A percentile compares a stretch with the other conserved stretches of the same genome.
Conservation (phyloP, 2,888 invertebrate genomes). For the Tipula unca region DNA sequence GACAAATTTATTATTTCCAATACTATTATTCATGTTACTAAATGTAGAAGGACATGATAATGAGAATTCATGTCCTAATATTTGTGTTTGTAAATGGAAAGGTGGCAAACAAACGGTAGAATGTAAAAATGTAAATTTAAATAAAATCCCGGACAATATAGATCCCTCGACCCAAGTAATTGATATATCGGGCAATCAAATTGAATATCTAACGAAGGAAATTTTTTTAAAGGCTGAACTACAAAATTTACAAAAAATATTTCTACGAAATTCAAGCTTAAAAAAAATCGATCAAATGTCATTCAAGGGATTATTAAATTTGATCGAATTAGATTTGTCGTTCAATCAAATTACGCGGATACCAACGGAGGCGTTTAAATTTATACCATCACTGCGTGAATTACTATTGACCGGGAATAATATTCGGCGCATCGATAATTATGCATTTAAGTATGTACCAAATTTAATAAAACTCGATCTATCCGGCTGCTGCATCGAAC, state of each 20-base stretch:
- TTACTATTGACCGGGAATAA: slow-evolving; percentile 66
- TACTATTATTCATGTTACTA: slow-evolving; percentile 1
- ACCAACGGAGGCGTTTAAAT: slow-evolving; percentile 63
- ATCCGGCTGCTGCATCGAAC: slow-evolving; percentile 62
- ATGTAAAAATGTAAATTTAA: slow-evolving; percentile 66
- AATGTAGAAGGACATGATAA: slow-evolving; percentile 15
- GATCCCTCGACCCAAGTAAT: slow-evolving; percentile 78
- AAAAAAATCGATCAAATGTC: slow-evolving; percentile 70
- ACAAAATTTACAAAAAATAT: slow-evolving; percentile 71
- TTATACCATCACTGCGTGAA: slow-evolving; percentile 69
- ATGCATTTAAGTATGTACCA: slow-evolving; percentile 59
- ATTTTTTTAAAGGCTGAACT: slow-evolving; percentile 66
- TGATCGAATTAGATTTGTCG: slow-evolving; percentile 74
- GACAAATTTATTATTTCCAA: slow-evolving; percentile 17
- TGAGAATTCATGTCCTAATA: slow-evolving; percentile 45
- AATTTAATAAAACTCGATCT: slow-evolving; percentile 68
- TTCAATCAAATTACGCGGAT: slow-evolving; percentile 65
- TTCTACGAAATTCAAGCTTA: slow-evolving; percentile 65
- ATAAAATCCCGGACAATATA: slow-evolving; percentile 67
- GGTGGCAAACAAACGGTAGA: slow-evolving; percentile 17
- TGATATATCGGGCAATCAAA: slow-evolving; percentile 71
- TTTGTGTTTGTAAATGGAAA: slow-evolving; percentile 47
- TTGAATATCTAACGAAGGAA: slow-evolving; percentile 65
- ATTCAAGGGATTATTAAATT: slow-evolving; percentile 68
- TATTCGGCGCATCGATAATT: slow-evolving; percentile 58